Percentiles rank a stretch among this genome's conserved stretches.
These are phyloP conservation scores for Temnothorax rugatulus DNA, from an alignment of 2,888 invertebrate species.

Conservation along the genomic window DNA sequence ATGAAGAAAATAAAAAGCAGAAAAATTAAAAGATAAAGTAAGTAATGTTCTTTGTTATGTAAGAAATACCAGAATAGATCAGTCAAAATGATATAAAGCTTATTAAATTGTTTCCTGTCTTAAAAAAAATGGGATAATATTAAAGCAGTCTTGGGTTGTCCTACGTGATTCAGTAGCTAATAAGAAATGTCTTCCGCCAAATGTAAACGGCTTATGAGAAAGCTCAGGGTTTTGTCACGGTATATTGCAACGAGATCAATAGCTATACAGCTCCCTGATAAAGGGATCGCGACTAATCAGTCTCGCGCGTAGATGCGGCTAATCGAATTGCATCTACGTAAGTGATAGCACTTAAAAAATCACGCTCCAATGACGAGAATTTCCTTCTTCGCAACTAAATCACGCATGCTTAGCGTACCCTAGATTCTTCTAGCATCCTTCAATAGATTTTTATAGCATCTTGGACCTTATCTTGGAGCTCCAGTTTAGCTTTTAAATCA, in stretches of 20 bases:
- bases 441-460: background rate
- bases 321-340: constrained; percentile 48
- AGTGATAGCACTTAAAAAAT: constrained; percentile 52
- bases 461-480: background rate
- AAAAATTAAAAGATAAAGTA: background rate
- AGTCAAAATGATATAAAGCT: background rate
- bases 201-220: background rate
- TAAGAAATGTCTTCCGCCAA: constrained; percentile 21
- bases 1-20: background rate
- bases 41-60: background rate
- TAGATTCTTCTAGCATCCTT: constrained; percentile 2
- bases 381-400: constrained; percentile 29
- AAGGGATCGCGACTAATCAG: constrained; percentile 46
- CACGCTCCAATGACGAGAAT: background rate
- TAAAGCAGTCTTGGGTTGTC: constrained; percentile 36
- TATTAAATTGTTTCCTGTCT: background rate
- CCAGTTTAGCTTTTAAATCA: background rate
- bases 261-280: constrained; percentile 7
- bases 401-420: background rate
- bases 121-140: constrained; percentile 24
- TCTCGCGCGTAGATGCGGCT: constrained; percentile 22
- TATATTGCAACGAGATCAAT: constrained; percentile 28
- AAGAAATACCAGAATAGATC: background rate
- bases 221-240: background rate
- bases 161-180: background rate